A percentile compares a stretch with the other conserved stretches of the same genome.
These are phyloP conservation scores for Cirrhinus molitorella DNA, from an alignment of 2,797 vertebrate genomes.

Conservation along the genomic window DNA sequence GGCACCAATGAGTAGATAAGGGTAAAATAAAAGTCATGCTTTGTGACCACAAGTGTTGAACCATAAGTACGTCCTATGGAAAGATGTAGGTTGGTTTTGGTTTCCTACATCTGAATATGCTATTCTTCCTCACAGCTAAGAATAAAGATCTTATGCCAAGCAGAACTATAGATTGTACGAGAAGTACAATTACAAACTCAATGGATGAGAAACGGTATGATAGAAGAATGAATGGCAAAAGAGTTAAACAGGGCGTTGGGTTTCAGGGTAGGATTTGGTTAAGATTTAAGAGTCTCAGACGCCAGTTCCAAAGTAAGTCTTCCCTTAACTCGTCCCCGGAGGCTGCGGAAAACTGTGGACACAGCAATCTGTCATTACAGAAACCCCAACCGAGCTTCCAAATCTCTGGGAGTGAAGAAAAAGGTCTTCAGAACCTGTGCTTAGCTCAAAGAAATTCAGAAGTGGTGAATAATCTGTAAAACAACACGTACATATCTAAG, in stretches of 20 bases:
- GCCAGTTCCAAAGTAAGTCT: constrained; percentile 70
- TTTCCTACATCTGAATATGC: background rate
- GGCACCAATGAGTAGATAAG: background rate
- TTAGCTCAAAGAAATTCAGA: background rate
- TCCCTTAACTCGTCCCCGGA: constrained; percentile 54
- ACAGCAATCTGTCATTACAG: constrained; percentile 75
- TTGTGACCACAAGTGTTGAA: constrained; percentile 21
- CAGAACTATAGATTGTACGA: constrained; percentile 6
- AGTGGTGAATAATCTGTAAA: background rate
- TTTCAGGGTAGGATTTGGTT: constrained; percentile 63
- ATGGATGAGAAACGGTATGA: constrained; percentile 36
- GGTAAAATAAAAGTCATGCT: background rate
- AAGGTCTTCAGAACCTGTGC: constrained; percentile 40
- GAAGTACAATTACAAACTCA: constrained; percentile 35
- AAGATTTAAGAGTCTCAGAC: constrained; percentile 70
- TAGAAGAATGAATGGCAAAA: constrained; percentile 65
- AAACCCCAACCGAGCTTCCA: constrained; percentile 68
- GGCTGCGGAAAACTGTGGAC: constrained; percentile 64
- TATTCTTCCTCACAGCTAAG: constrained; percentile 20
- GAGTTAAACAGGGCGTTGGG: constrained; percentile 61
- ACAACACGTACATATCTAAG: background rate
- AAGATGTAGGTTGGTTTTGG: background rate
- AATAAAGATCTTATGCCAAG: constrained; percentile 31
- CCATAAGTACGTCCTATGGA: background rate
- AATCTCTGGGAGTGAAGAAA: constrained; percentile 66